phyloP scores from a whole-genome alignment of 2,797 vertebrate species.

The Sebastes cheni region DNA sequence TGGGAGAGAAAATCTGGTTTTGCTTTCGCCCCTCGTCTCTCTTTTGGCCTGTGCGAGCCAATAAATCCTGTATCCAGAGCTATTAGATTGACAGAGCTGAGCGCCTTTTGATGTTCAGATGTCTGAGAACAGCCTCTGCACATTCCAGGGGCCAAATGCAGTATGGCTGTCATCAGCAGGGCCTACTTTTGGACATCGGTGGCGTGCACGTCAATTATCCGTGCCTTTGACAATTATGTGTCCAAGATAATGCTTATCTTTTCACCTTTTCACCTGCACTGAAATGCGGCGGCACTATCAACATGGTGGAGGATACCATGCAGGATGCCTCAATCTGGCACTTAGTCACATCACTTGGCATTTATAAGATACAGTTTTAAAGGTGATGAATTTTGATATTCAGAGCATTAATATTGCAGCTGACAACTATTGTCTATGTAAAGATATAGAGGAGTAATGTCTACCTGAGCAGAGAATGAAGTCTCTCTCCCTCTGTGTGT shows the following conservation, averaged over 20 bases:
- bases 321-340: constrained; percentile 19
- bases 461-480: background rate
- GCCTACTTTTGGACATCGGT: constrained; percentile 63
- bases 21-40: constrained; percentile 71
- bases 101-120: constrained; percentile 79
- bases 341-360: constrained; percentile 15
- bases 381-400: background rate
- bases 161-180: constrained; percentile 73
- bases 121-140: constrained; percentile 69
- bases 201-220: constrained; percentile 72
- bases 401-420: background rate
- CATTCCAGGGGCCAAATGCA: constrained; percentile 79
- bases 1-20: constrained; percentile 80
- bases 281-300: constrained; percentile 44
- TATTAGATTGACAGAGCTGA: constrained; percentile 77
- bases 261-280: constrained; percentile 77
- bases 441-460: background rate
- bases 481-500: background rate
- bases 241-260: constrained; percentile 78
- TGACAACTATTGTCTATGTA: background rate
- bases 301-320: constrained; percentile 30
- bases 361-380: constrained; percentile 20
- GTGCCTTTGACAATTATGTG: constrained; percentile 68
- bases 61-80: constrained; percentile 77
- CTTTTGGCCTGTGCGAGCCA: constrained; percentile 71